A percentile compares a stretch with the other conserved stretches of the same genome.
phyloP scores from a whole-genome alignment of 2,888 invertebrate species.

The Hemistola chrysoprasaria region DNA sequence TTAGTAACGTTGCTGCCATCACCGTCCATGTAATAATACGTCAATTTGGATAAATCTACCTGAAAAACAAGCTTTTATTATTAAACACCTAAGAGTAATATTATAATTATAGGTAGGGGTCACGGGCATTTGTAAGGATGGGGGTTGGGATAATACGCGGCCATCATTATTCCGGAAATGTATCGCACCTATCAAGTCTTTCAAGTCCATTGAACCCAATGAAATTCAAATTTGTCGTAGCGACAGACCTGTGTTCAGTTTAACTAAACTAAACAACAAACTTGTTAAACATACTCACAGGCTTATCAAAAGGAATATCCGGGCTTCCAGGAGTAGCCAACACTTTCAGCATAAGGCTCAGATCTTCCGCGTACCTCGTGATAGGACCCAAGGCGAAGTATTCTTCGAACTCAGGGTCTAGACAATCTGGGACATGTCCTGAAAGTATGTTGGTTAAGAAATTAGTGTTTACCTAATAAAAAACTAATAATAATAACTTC shows the following conservation, averaged over 20 bases:
- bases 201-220: no score
- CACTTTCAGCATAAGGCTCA: constrained; percentile 88
- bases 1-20: constrained; percentile 86
- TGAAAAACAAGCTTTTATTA: constrained; percentile 36
- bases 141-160: no score
- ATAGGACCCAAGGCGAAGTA: constrained; percentile 93
- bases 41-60: constrained; percentile 84
- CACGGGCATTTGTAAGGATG: no score
- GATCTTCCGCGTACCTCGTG: constrained; percentile 92
- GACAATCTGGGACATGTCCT: constrained; percentile 86
- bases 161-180: no score
- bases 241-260: no score
- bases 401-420: constrained; percentile 83
- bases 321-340: constrained; percentile 79
- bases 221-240: no score
- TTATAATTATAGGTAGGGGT: no score
- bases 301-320: constrained; percentile 67
- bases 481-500: no score
- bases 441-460: constrained; percentile 26
- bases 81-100: not conserved
- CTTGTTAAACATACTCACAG: constrained; percentile 47
- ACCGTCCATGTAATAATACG: constrained; percentile 91
- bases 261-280: no score
- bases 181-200: no score
- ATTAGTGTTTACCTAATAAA: no score